These are phyloP conservation scores for Cyprinus carpio DNA, from an alignment of 2,113 vertebrate genomes.

Conservation along the genomic window DNA sequence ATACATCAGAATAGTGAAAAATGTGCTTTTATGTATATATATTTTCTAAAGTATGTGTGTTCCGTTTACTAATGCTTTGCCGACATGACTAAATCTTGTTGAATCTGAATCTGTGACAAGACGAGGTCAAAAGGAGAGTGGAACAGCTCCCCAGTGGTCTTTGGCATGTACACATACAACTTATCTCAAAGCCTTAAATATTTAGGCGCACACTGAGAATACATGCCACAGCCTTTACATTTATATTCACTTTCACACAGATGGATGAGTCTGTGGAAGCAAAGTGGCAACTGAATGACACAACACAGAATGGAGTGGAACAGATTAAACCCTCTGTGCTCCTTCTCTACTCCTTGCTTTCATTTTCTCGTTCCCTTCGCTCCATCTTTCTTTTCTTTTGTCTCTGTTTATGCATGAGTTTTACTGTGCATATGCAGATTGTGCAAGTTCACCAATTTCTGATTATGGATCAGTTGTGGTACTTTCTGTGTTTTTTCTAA, in stretches of 20 bases:
- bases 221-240: slow-evolving; percentile 34
- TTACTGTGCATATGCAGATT: neutral
- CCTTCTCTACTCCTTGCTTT: neutral
- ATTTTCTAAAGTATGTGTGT: neutral
- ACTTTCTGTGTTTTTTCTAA: neutral
- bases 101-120: neutral
- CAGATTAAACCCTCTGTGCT: slow-evolving; percentile 14
- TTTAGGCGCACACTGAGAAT: slow-evolving; percentile 11
- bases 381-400: slow-evolving; percentile 3
- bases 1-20: neutral
- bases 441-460: neutral
- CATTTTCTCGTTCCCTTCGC: neutral
- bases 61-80: neutral
- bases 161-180: slow-evolving; percentile 4
- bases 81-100: neutral
- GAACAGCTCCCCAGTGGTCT: neutral
- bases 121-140: neutral
- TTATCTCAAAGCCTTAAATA: slow-evolving; percentile 10
- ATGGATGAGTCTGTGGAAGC: slow-evolving; percentile 39
- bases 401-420: neutral
- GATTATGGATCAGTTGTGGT: neutral
- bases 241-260: slow-evolving; percentile 26
- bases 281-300: slow-evolving; percentile 35
- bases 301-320: slow-evolving; percentile 34
- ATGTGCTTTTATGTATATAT: neutral